Evolutionary conservation across 2,797 vertebrate species (phyloP), one percentile per base, ranked within the genome.

Genomic region (Psittacula echo): DNA sequence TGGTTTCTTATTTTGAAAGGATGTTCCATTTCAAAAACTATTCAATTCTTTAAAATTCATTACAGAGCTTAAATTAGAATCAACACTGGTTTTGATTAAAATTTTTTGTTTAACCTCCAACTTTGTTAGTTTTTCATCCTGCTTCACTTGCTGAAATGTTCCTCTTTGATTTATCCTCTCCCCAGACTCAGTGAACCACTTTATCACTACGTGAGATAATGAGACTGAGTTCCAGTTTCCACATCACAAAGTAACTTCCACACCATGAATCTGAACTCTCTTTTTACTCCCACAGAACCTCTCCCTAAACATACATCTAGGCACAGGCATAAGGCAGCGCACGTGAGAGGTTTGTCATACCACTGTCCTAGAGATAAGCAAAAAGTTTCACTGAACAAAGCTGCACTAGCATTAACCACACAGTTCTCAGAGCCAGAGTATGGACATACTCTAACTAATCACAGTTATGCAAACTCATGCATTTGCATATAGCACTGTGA

Each of bases 361-460:
- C 85, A 61, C 85, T 90, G 62, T 42, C 73, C 87, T 50, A 70
- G 54, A 94, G 92, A 94, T 86, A 90, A 95, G 91, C 62, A 84
- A 70, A 81, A 90, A 90, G 83, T 83, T 94, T 79, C 37, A 5
- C 66, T 78, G 91, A 78, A 76, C 73, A 91, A 89, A 88, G 58
- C 75, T 92, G 65, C 20, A 27, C 29, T 65, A 58, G 45, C 65
- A 85, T 68, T 77, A 96, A 81, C 53, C 30, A 39, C 44, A 56
- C n/a, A 61, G 71, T 61, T 84, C 84, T 93, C 27, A 67, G 56
- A 87, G 67, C 23, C 67, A 66, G 39, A 34, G 34, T 45, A 66
- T 0, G 4, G 51, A 51, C 64, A 39, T 53, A 89, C 58, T 76
- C 65, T 91, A 94, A 94, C 72, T 82, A 89, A 77, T 74, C 51